phyloP scores from a whole-genome alignment of 2,113 vertebrate genomes.

The Megatriorchis doriae region DNA sequence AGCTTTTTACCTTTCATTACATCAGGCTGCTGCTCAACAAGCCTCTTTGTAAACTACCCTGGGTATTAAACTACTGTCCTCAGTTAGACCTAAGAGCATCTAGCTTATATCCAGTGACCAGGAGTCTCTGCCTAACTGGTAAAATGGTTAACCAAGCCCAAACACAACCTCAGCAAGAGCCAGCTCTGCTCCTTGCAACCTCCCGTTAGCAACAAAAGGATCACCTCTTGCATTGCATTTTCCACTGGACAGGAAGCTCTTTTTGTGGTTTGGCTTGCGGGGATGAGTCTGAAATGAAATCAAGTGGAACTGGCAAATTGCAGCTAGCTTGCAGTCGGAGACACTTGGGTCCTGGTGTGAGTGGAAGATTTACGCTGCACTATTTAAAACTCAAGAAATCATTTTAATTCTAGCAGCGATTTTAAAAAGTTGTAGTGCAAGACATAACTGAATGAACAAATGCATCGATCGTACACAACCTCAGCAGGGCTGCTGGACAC shows the following conservation, averaged over 20 bases:
- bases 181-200: background rate
- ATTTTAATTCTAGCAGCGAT: background rate
- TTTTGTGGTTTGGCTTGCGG: conserved; percentile 2
- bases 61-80: background rate
- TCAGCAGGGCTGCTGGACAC: background rate
- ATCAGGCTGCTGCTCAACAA: background rate
- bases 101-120: background rate
- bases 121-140: background rate
- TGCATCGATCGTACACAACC: background rate
- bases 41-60: background rate
- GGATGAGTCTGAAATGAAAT: conserved; percentile 28
- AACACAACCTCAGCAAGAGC: background rate
- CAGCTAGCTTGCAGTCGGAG: background rate
- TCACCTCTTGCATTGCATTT: background rate
- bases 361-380: background rate
- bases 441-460: conserved; percentile 2
- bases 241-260: conserved; percentile 21
- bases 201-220: background rate
- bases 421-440: background rate
- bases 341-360: background rate
- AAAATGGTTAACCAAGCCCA: background rate
- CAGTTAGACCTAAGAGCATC: background rate
- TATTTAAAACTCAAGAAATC: conserved; percentile 34
- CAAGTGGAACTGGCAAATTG: conserved; percentile 40
- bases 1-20: background rate